phyloP scores from a whole-genome alignment of 2,113 vertebrate species.

The Sylvicapra grimmia region DNA sequence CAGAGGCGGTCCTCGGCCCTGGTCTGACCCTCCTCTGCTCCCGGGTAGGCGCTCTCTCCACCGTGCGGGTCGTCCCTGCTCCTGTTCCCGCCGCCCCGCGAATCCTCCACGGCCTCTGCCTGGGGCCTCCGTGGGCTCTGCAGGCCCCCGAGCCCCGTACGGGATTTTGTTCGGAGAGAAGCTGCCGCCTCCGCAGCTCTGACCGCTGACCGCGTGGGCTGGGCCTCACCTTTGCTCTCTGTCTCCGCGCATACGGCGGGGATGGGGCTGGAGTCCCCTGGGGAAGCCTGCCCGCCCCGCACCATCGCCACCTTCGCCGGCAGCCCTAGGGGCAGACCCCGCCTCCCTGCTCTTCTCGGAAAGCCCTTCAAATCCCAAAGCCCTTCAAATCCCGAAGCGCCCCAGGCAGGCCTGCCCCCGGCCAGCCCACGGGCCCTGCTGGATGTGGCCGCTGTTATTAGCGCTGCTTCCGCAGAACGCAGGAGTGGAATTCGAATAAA shows the following conservation, averaged over 20 bases:
- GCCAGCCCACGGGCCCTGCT: neutral
- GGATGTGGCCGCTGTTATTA: neutral
- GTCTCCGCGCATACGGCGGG: fast-evolving
- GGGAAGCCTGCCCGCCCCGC: neutral
- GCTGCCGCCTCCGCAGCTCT: neutral
- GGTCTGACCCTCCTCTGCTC: neutral
- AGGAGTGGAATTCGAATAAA: neutral
- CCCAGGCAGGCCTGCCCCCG: neutral
- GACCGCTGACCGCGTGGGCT: fast-evolving
- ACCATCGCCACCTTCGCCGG: fast-evolving
- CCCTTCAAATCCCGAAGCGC: neutral
- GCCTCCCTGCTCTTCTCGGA: fast-evolving
- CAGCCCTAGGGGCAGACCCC: neutral
- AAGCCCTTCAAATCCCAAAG: neutral
- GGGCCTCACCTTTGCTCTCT: neutral
- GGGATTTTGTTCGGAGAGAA: neutral
- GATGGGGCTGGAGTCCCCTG: neutral
- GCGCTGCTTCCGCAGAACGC: neutral
- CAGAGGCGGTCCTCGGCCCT: neutral
- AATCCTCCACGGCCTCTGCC: neutral
- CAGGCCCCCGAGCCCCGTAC: fast-evolving
- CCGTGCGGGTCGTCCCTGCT: fast-evolving
- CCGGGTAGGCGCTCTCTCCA: neutral
- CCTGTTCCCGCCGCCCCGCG: fast-evolving
- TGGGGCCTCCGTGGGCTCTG: fast-evolving